Evolutionary conservation across 2,113 vertebrate species (phyloP).

Genomic region (Clarias batrachus): DNA sequence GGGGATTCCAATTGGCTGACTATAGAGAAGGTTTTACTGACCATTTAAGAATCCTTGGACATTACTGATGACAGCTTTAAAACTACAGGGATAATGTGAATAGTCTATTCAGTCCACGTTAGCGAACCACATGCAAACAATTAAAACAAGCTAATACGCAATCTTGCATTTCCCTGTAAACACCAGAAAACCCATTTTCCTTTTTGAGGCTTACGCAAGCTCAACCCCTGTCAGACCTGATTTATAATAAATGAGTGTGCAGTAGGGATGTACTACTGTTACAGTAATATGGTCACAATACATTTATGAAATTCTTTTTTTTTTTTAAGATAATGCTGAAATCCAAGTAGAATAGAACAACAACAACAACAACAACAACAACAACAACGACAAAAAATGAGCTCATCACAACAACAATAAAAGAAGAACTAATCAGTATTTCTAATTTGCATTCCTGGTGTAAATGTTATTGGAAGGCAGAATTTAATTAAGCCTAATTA

Average conservation of each 20-base stretch:
- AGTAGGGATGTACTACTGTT: not conserved
- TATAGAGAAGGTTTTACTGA: not conserved
- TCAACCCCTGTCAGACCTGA: slow-evolving; percentile 2
- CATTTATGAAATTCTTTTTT: not conserved
- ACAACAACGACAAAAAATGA: not conserved
- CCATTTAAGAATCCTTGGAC: slow-evolving; percentile 1
- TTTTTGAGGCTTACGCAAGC: slow-evolving; percentile 25
- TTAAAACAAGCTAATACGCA: not conserved
- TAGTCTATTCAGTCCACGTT: not conserved
- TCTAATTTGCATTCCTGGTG: not conserved
- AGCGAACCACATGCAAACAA: not conserved
- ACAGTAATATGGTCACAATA: not conserved
- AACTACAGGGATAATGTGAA: not conserved
- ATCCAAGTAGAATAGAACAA: not conserved
- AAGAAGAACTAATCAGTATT: not conserved
- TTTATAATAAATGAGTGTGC: not conserved
- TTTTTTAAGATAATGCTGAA: not conserved
- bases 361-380: not conserved
- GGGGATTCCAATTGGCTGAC: not conserved
- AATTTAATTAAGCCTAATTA: not conserved
- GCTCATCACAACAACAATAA: too few relatives aligned
- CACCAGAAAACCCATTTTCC: slow-evolving; percentile 30
- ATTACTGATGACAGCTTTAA: not conserved
- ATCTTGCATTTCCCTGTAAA: slow-evolving; percentile 14
- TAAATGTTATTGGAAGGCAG: not conserved